Base-by-base conservation (phyloP, 92 coral and sea anemone genomes). In the Hydrozoanthus gracilis region DNA sequence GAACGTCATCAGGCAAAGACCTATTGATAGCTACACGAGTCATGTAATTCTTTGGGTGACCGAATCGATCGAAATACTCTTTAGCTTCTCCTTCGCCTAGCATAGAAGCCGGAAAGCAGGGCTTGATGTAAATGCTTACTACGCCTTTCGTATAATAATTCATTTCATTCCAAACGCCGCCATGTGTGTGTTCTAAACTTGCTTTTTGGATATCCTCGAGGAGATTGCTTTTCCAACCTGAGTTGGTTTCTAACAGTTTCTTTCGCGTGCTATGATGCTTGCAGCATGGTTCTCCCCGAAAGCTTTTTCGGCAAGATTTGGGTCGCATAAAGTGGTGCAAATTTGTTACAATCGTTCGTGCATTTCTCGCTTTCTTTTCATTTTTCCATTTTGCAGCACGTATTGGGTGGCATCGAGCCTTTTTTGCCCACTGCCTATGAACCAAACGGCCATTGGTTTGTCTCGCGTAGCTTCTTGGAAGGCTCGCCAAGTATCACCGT, bases 281-380 rank as follows among this genome's bases (percentile, higher is more conserved):
- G 83, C 88, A 4, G 62, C 83, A 44, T 86, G 89, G 69, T 79
- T 79, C 80, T 50, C 86, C 3, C 86, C 86, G 18, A 87, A 87
- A 13, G 84, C 73, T 58, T 48, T 50, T 11, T 58, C 51, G 64
- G 73, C 86, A 8, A 87, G 79, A 10, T 73, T 39, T 10, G 10
- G 60, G 27, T 79, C 50, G 3, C 90, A 76, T 14, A 82, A 6
- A 0, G 8, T 0, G 27, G 12, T 4, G 51, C 87, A 73, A 8
- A 69, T 20, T n/a, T 15, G 11, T 20, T 51, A 47, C 20, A 67
- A 65, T n/a, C n/a, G 45, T 16, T 83, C 54, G 55, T 83, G 87
- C 7, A 14, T 15, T 15, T 67, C 78, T 68, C 15, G n/a, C 44
- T 51, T 83, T 14, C 48, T 47, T 4, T 13, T 46, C 3, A 1